Evolutionary conservation across 2,113 vertebrate genomes (phyloP), one percentile per base, ranked within the genome.

Genomic region (Eleginops maclovinus): DNA sequence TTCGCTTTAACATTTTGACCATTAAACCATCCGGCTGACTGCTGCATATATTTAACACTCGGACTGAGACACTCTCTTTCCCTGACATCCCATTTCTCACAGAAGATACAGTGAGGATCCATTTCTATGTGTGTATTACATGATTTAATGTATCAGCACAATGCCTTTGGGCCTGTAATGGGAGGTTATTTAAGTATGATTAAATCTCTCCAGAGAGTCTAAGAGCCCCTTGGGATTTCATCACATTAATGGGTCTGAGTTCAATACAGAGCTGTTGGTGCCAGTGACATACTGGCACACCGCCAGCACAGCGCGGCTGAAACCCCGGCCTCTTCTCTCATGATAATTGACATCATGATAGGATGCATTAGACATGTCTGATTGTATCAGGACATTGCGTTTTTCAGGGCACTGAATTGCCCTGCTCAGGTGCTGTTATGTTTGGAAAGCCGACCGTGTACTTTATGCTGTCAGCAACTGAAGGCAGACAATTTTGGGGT

Each of bases 291-390:
- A 40, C 75, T 86, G 81, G 65, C 74, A 24, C 43, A 1, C 60
- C 50, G 54, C 74, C 75, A 68, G 60, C 41, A 63, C 64, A 59
- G 74, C 76, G 19, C 28, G 28, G 54, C 61, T 82, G 82, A 75
- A 36, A 75, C 79, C 76, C 77, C 47, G 65, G 56, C 77, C 58
- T 67, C 69, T 84, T 83, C 74, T 77, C 72, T 81, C 44, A 65
- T 47, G 54, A 77, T 91, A 83, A 93, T 83, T 87, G 69, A 75
- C 56, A 71, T 76, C 70, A 92, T 89, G 89, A 83, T 68, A 67
- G 74, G 68, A 88, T 90, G 84, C 82, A 85, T 91, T 90, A 89
- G 72, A 85, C 74, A 46, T 82, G 83, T 70, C 28, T 78, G 72
- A 84, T 85, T 79, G 75, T 22, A 64, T 60, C 62, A 51, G 84